phyloP scores from a whole-genome alignment of 1,140 invertebrate genomes.

The Notospermus geniculatus region DNA sequence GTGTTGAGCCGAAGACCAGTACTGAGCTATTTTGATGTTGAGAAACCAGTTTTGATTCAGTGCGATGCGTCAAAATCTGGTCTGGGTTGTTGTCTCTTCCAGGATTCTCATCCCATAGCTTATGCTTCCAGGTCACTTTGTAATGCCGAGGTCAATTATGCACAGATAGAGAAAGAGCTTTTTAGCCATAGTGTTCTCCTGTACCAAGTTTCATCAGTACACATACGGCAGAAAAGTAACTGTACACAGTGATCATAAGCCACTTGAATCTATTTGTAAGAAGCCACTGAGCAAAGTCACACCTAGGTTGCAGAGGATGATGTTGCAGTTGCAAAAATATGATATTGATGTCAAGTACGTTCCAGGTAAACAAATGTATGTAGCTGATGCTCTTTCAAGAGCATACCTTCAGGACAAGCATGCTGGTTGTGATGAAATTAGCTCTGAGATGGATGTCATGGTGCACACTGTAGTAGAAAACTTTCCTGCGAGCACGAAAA shows the following conservation, averaged over 20 bases:
- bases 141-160: conserved; percentile 42
- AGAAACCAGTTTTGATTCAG: conserved; percentile 16
- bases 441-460: not conserved
- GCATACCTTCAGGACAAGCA: not conserved
- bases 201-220: conserved; percentile 50
- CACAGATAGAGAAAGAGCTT: conserved; percentile 58
- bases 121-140: conserved; percentile 44
- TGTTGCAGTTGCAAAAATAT: conserved; percentile 52
- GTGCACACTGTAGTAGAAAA: not conserved
- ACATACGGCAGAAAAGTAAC: conserved; percentile 40
- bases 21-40: conserved; percentile 21
- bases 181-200: conserved; percentile 48
- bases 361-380: conserved; percentile 51
- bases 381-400: conserved; percentile 41
- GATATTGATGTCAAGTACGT: conserved; percentile 52
- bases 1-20: conserved; percentile 4
- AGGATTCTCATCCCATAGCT: conserved; percentile 48
- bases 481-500: not conserved
- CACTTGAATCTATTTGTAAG: conserved; percentile 46
- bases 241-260: conserved; percentile 44
- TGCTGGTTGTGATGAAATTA: not conserved
- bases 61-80: conserved; percentile 51
- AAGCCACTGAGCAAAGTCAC: conserved; percentile 36
- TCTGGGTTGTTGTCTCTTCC: conserved; percentile 51
- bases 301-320: conserved; percentile 47